Percentiles rank a stretch among this genome's conserved stretches.
These are phyloP conservation scores for Chascanopsetta lugubris DNA, from an alignment of 2,113 vertebrate species.

Conservation along the genomic window DNA sequence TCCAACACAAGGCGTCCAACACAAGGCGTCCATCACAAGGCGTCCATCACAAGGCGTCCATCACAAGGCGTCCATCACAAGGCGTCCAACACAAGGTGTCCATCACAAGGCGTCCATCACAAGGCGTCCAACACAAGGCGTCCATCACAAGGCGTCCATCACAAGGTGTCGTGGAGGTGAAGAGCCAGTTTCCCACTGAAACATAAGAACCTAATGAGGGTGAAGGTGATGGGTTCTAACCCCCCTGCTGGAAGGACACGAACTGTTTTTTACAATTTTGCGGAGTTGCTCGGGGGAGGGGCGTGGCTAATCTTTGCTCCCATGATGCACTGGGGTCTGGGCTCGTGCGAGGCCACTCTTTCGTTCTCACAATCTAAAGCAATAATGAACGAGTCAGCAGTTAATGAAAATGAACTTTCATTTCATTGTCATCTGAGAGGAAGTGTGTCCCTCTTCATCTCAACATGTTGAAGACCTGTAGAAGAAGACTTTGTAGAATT, in stretches of 20 bases:
- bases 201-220: constrained; percentile 40
- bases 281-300: constrained; percentile 48
- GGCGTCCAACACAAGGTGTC: too few species aligned
- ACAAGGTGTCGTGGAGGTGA: constrained; percentile 25
- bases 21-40: too few species aligned
- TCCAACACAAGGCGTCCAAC: too few species aligned
- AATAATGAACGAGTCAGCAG: constrained; percentile 65
- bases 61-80: too few species aligned
- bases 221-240: constrained; percentile 23
- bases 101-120: too few species aligned
- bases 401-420: constrained; percentile 58
- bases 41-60: too few species aligned
- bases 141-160: constrained; percentile 27
- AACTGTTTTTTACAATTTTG: constrained; percentile 65
- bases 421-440: too few species aligned
- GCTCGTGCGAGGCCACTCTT: constrained; percentile 61
- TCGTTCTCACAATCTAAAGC: constrained; percentile 61
- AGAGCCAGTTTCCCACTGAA: constrained; percentile 33
- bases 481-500: too few species aligned
- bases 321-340: constrained; percentile 65
- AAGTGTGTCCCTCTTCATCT: constrained; percentile 38
- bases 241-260: constrained; percentile 24
- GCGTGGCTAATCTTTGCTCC: constrained; percentile 57
- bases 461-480: constrained; percentile 34
- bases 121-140: too few species aligned